phyloP scores from a whole-genome alignment of 92 coral and sea anemone species.

The Zoanthus solanderi region DNA sequence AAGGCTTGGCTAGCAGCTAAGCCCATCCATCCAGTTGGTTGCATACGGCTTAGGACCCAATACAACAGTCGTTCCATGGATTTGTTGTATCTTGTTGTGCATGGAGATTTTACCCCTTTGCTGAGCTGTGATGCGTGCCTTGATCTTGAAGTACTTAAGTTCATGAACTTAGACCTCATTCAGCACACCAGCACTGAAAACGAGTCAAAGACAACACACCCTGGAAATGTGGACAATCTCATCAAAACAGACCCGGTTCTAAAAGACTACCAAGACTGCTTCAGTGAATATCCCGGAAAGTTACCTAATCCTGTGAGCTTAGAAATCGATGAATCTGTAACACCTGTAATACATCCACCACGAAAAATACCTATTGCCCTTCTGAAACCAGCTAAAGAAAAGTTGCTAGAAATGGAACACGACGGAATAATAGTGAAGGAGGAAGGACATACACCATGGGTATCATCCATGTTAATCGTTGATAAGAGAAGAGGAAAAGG shows the following conservation, averaged over 20 bases:
- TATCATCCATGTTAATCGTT: slow-evolving; percentile 54
- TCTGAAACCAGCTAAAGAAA: slow-evolving; percentile 57
- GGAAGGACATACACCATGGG: slow-evolving; percentile 62
- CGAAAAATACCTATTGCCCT: no score
- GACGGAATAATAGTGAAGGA: slow-evolving; percentile 64
- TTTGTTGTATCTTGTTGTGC: slow-evolving; percentile 39
- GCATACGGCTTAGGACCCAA: neutral
- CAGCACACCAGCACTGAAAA: no score
- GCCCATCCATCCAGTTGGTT: no score
- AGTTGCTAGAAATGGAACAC: slow-evolving; percentile 59
- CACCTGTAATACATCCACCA: no score
- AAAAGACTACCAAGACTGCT: no score
- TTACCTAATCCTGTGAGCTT: no score
- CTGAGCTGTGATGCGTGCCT: slow-evolving; percentile 67
- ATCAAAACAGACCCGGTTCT: no score
- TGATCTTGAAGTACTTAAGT: slow-evolving; percentile 59
- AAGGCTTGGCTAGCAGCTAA: no score
- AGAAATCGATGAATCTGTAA: no score
- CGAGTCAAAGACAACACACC: no score
- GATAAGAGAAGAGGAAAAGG: slow-evolving; percentile 51
- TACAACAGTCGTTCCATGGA: slow-evolving; percentile 15
- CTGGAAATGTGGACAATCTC: no score
- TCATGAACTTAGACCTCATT: slow-evolving; percentile 53
- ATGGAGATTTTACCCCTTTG: slow-evolving; percentile 64
- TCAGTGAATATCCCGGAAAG: no score